Conservation (phyloP, 2,797 vertebrate species). For the Sebastes hubbsi region DNA sequence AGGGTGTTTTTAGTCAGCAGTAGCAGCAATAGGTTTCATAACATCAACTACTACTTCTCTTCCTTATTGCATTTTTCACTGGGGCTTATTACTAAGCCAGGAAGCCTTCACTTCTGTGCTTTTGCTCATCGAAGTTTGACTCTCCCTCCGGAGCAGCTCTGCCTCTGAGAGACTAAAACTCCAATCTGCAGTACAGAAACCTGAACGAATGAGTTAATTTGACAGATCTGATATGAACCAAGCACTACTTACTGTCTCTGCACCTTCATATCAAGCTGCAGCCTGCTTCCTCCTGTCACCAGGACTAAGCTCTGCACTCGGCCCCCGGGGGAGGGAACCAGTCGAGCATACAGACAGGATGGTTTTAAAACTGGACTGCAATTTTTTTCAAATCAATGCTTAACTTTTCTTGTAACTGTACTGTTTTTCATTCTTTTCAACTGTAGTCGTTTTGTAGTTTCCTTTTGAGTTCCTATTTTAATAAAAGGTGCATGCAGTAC, state of each 20-base stretch:
- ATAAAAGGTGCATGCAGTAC: neutral
- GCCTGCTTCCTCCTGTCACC: slow-evolving; percentile 8
- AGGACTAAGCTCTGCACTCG: neutral
- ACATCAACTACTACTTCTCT: neutral
- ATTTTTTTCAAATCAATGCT: neutral
- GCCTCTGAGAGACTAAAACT: slow-evolving; percentile 4
- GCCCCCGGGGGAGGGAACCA: neutral
- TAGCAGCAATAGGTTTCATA: neutral
- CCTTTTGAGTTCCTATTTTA: neutral
- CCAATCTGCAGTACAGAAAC: neutral
- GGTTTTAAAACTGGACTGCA: neutral
- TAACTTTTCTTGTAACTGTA: neutral
- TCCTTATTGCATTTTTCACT: neutral
- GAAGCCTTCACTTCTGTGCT: neutral
- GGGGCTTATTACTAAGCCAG: neutral
- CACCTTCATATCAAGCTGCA: slow-evolving; percentile 17
- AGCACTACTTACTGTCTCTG: slow-evolving; percentile 2
- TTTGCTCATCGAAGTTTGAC: neutral
- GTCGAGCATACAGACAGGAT: neutral
- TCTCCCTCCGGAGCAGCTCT: neutral
- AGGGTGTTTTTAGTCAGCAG: neutral
- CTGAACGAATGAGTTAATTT: slow-evolving; percentile 8
- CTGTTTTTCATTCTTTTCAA: neutral
- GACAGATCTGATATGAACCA: slow-evolving; percentile 20
- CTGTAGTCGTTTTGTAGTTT: neutral